These are phyloP conservation scores for Callosobruchus maculatus DNA, from an alignment of 2,888 invertebrate genomes.

Conservation along the genomic window DNA sequence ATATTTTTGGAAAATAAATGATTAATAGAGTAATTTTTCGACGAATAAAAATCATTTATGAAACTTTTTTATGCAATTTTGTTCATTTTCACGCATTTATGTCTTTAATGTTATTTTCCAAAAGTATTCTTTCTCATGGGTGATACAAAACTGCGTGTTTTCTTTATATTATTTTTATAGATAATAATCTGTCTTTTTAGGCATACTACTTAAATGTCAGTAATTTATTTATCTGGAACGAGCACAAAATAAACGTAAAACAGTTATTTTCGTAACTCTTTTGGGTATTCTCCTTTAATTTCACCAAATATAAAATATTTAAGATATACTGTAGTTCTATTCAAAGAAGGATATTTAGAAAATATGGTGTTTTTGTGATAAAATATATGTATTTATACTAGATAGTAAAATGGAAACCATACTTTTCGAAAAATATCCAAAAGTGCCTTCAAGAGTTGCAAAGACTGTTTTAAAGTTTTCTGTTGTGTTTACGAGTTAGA, in stretches of 20 bases:
- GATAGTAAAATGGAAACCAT: slow-evolving; percentile 3
- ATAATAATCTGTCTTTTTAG: not conserved
- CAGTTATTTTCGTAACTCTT: slow-evolving; percentile 17
- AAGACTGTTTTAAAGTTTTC: slow-evolving; percentile 12
- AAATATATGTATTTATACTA: not conserved
- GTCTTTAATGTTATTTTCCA: not conserved
- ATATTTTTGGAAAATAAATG: not conserved
- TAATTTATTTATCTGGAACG: not conserved
- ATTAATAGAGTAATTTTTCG: not conserved
- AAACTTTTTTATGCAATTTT: no score
- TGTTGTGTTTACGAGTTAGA: not conserved
- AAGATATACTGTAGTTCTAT: not conserved
- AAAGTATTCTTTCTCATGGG: not conserved
- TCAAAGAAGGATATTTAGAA: slow-evolving; percentile 1
- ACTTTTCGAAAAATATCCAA: slow-evolving; percentile 6
- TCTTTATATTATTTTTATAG: not conserved
- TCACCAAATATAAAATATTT: slow-evolving; percentile 1
- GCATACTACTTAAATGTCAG: not conserved
- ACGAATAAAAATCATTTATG: no score
- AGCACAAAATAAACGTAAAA: slow-evolving; percentile 2
- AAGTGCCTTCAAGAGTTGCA: slow-evolving; percentile 19
- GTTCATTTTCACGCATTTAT: not conserved
- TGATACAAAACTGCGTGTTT: not conserved
- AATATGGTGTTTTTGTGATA: slow-evolving; percentile 11
- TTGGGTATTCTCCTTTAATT: slow-evolving; percentile 9